phyloP scores from a whole-genome alignment of 2,113 vertebrate species.

The Dinomys branickii region DNA sequence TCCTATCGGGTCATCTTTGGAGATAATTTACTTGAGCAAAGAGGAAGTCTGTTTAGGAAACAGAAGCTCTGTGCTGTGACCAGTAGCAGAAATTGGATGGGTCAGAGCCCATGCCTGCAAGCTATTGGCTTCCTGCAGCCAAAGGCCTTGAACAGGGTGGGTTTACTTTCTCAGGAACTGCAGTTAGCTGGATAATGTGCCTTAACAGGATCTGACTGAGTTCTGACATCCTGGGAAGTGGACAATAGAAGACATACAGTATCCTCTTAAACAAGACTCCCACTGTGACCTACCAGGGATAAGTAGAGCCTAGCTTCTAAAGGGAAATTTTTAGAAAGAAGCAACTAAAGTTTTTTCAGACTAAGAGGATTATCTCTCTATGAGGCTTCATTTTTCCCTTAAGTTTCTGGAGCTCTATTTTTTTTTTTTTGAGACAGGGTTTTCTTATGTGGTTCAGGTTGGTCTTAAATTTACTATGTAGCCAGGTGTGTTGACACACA shows the following conservation, averaged over 20 bases:
- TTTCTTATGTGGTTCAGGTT: neutral
- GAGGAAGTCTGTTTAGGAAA: neutral
- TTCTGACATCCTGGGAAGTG: conserved; percentile 47
- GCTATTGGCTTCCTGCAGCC: neutral
- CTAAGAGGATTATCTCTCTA: neutral
- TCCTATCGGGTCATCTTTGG: conserved; percentile 14
- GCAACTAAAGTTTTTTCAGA: neutral
- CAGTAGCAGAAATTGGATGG: conserved; percentile 33
- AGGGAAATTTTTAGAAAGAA: conserved; percentile 1
- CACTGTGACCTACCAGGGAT: neutral
- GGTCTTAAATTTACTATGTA: neutral
- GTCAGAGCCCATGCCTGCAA: neutral
- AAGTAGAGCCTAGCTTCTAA: neutral
- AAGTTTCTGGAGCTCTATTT: neutral
- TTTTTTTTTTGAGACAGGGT: neutral
- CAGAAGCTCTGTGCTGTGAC: neutral
- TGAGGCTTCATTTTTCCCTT: neutral
- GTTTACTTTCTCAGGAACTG: neutral
- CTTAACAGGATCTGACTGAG: neutral
- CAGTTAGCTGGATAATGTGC: neutral
- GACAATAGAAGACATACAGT: neutral
- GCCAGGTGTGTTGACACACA: too few relatives aligned
- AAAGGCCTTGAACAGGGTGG: neutral
- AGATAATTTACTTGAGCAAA: conserved; percentile 6
- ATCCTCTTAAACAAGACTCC: conserved; percentile 3